A percentile compares a stretch with the other conserved stretches of the same genome.
Evolutionary conservation across 2,888 invertebrate genomes (phyloP).

Genomic region (Nomada flava): DNA sequence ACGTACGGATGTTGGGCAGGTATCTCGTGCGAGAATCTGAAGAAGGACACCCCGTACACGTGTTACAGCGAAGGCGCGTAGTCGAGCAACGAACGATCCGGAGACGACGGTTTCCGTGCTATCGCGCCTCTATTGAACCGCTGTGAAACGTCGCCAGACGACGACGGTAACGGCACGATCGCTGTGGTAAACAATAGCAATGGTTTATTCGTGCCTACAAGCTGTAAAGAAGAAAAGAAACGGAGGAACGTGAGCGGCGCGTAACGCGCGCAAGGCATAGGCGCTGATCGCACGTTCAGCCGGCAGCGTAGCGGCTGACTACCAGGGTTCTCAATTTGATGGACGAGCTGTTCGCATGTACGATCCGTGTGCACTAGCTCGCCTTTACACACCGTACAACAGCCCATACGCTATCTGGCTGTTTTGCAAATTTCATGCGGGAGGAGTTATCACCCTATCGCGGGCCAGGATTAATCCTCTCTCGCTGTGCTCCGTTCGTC

Average conservation of each 20-base stretch:
- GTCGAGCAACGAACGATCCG: slow-evolving; percentile 6
- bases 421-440: slow-evolving; percentile 81
- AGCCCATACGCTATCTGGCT: slow-evolving; percentile 77
- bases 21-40: slow-evolving; percentile 33
- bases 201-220: slow-evolving; percentile 45
- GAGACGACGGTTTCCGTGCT: background rate
- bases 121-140: slow-evolving; percentile 16
- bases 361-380: slow-evolving; percentile 56
- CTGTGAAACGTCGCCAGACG: background rate
- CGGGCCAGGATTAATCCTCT: slow-evolving; percentile 73
- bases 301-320: slow-evolving; percentile 61
- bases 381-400: slow-evolving; percentile 73
- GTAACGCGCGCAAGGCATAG: slow-evolving; percentile 66
- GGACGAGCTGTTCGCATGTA: slow-evolving; percentile 83
- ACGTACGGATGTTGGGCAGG: slow-evolving; percentile 1
- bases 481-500: slow-evolving; percentile 54
- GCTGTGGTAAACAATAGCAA: slow-evolving; percentile 48
- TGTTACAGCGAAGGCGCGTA: slow-evolving; percentile 5
- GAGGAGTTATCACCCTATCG: slow-evolving; percentile 72
- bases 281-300: slow-evolving; percentile 69
- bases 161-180: background rate
- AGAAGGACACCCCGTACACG: slow-evolving; percentile 28
- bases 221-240: slow-evolving; percentile 48
- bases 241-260: slow-evolving; percentile 59
- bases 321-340: slow-evolving; percentile 79